These are phyloP conservation scores for Panagrolaimus sp. DNA, from an alignment of 1,140 invertebrate genomes.

Conservation along the genomic window DNA sequence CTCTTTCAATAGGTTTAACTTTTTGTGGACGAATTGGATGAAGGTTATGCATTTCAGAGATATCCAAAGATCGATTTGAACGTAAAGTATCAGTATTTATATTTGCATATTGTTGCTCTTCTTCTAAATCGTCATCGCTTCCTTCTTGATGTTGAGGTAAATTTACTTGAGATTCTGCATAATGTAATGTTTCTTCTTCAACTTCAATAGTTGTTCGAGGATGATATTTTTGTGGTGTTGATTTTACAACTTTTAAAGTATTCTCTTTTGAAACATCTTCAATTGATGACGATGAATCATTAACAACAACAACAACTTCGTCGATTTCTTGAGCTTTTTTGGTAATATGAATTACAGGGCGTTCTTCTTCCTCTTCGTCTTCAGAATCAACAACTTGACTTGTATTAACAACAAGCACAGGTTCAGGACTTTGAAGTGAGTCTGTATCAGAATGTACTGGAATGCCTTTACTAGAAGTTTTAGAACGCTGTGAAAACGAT, in stretches of 20 bases:
- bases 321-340: not conserved
- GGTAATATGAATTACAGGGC: not conserved
- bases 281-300: not conserved
- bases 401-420: not conserved
- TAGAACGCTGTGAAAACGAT: not conserved
- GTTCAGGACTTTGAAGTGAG: constrained; percentile 4
- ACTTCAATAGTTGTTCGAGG: not conserved
- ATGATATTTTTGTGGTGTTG: not conserved
- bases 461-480: not conserved
- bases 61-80: not conserved
- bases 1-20: not conserved
- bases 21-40: not conserved
- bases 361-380: not conserved
- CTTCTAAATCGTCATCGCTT: not conserved
- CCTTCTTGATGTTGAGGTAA: not conserved
- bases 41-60: not conserved
- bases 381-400: not conserved
- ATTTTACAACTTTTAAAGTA: not conserved
- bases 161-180: constrained; percentile 1
- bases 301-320: not conserved
- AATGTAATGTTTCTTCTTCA: constrained; percentile 11
- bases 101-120: constrained; percentile 6
- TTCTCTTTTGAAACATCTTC: not conserved
- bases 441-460: constrained; percentile 7
- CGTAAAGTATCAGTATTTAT: constrained; percentile 5